Base-by-base conservation (phyloP, 2,888 invertebrate species). In the Campoletis raptor region DNA sequence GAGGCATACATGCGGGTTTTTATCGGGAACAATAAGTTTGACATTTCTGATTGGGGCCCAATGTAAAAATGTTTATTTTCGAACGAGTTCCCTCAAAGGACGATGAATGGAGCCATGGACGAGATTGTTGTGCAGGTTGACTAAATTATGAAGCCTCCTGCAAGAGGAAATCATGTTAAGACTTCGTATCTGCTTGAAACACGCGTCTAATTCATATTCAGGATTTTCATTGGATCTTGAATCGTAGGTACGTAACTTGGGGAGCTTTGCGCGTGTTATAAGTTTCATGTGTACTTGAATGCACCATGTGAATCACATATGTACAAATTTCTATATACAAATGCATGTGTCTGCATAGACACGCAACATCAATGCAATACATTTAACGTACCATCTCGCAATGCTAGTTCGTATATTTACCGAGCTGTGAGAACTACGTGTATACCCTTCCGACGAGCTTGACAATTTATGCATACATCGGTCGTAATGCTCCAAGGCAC, bases 381-480 rank as follows among this genome's bases (percentile, higher is more conserved):
- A 30, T 30, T 18, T 8, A 48, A 70, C 70, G 70, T 18, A 70
- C 45, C 45, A 48, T 66, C 57, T 67, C 40, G 45, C 21, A 76
- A 64, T 70, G 40, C 21, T 21, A 61, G 45, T 36, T 64, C 24
- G 8, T 21, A 57, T 61, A 37, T 74, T 40, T 52, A 76, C 64
- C n/a, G 48, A 77, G 42, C 37, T 45, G 36, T 18, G 48, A 77
- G 30, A 66, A 37, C 48, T 48, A 48, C n/a, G 42, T 45, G 61
- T 61, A 57, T 64, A 73, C 37, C 72, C 76, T 48, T 30, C 42
- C 42, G 66, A 80, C 70, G 80, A 64, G 83, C 83, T 79, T 45
- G 78, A 85, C 88, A 90, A 92, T 92, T 92, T 91, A 92, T 91
- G 91, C 90, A 90, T 89, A 89, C 90, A 88, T 82, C 88, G 85